Conservation (phyloP, 2,113 vertebrate genomes). For the Porphyrio hochstetteri region DNA sequence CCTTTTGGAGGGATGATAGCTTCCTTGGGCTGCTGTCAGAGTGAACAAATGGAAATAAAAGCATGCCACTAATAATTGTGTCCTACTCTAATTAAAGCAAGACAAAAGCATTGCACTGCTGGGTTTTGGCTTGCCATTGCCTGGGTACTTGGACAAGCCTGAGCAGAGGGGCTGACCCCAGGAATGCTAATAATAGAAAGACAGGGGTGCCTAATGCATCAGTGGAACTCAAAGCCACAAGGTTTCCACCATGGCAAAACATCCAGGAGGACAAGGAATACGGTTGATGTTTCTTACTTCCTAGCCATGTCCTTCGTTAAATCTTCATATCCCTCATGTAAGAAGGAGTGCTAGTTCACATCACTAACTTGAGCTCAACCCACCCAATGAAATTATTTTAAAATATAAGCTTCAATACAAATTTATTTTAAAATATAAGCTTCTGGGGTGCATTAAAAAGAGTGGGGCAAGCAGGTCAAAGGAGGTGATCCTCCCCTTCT, state of each 20-base stretch:
- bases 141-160: not conserved
- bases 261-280: not conserved
- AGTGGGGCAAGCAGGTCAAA: too few species aligned
- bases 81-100: constrained; percentile 22
- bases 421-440: not conserved
- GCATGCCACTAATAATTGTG: constrained; percentile 1
- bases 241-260: not conserved
- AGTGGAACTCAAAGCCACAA: not conserved
- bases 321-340: not conserved
- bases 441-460: too few species aligned
- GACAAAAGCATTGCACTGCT: not conserved
- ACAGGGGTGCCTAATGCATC: not conserved
- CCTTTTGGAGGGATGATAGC: constrained; percentile 6
- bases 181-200: not conserved
- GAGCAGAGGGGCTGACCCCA: not conserved
- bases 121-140: not conserved
- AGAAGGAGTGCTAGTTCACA: not conserved
- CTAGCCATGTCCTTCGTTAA: not conserved
- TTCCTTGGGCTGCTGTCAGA: constrained; percentile 34
- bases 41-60: constrained; percentile 41
- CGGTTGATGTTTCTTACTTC: not conserved
- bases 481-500: too few species aligned
- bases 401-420: not conserved
- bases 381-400: not conserved
- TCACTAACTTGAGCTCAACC: not conserved